Base-by-base conservation (phyloP, 2,888 invertebrate species). In the Leucoptera coffeella region DNA sequence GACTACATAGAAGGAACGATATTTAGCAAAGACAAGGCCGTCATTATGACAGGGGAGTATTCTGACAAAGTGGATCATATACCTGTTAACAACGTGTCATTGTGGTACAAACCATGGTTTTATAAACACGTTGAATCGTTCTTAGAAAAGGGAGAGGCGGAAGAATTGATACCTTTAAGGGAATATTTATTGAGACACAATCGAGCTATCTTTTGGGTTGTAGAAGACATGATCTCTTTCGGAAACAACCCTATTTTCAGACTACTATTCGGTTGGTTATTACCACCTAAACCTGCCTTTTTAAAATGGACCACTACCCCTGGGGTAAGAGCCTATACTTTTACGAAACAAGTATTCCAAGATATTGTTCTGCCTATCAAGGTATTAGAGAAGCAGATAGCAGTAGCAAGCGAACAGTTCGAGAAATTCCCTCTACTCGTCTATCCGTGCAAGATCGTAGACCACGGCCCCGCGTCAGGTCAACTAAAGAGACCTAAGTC, bases 91-190 rank as follows among this genome's bases (percentile, higher is more conserved):
- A 46, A 67, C 30, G 64, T 78, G 26, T 72, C 77, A 1, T 57
- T 50, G 13, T 82, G 81, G 80, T 78, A 79, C 46, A 82, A 82
- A 38, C 80, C 81, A 0, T 82, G 82, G 82, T 82, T 80, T 44
- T 82, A 81, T 38, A 80, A 80, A 36, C 77, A 82, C 35, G 76
- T 75, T 0, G 77, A 81, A 38, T 50, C 52, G 0, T 78, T 79
- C 38, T 43, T 80, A 4, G 30, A 38, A 2, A 73, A 61, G 30
- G 75, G 74, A 3, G 64, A 71, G 38, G 52, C 60, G 6, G 75
- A 73, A 9, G 77, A 78, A 38, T 55, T 79, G 30, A 77, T 82
- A 28, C 82, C 82, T 0, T 36, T 82, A 12, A 49, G 73, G 31
- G 78, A 81, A 33, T 82, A 82, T 40, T 47, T 82, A 10, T 42